A percentile compares a stretch with the other conserved stretches of the same genome.
These are phyloP conservation scores for Cheilinus undulatus DNA, from an alignment of 2,113 vertebrate genomes.

Conservation along the genomic window DNA sequence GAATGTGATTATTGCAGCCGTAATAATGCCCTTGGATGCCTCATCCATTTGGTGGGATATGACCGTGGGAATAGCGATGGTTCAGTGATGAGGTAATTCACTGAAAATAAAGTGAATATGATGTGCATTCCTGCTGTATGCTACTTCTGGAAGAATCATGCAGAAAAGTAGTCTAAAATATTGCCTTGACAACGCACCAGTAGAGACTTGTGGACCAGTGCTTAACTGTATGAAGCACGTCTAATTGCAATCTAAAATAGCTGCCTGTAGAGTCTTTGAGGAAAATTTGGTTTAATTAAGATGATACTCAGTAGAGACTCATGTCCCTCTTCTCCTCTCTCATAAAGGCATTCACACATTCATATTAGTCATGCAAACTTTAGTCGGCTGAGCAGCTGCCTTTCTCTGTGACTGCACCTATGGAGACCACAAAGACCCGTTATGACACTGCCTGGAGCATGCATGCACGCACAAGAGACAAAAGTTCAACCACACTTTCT, in stretches of 20 bases:
- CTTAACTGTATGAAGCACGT: conserved; percentile 55
- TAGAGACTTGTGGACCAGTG: conserved; percentile 28
- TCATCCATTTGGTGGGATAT: conserved; percentile 16
- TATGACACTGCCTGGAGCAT: not conserved
- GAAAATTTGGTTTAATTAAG: conserved; percentile 74
- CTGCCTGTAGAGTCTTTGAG: conserved; percentile 68
- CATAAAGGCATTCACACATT: conserved; percentile 33
- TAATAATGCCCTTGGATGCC: conserved; percentile 40
- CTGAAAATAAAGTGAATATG: conserved; percentile 47
- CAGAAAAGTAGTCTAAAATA: conserved; percentile 14
- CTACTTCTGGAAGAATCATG: conserved; percentile 23
- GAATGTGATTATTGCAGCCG: conserved; percentile 45
- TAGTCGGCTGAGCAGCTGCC: conserved; percentile 21
- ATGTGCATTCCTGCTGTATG: conserved; percentile 19
- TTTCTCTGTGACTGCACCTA: conserved; percentile 26
- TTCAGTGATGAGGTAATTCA: conserved; percentile 53
- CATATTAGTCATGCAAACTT: conserved; percentile 56
- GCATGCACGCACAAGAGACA: conserved; percentile 18
- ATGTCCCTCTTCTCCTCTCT: conserved; percentile 39
- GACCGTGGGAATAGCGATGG: conserved; percentile 28
- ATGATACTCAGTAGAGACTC: conserved; percentile 49
- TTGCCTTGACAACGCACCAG: conserved; percentile 27
- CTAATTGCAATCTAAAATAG: conserved; percentile 72
- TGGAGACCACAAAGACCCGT: conserved; percentile 24
- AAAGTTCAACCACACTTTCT: conserved; percentile 16